A percentile compares a stretch with the other conserved stretches of the same genome.
Conservation (phyloP, 2,113 vertebrate genomes). For the Dicrurus megarhynchus region DNA sequence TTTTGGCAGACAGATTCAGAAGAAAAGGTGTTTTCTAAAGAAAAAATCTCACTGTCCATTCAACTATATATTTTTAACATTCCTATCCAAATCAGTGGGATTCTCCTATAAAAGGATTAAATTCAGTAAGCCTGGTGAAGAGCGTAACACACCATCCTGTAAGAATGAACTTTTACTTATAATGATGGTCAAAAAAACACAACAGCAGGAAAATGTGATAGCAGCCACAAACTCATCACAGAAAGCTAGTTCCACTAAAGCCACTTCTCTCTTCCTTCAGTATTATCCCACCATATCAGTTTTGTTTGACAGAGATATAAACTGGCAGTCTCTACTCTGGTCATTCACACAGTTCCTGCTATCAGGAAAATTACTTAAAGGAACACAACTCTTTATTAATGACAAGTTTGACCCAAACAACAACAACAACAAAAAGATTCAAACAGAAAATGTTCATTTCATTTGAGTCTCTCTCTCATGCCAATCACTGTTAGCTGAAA, state of each 20-base stretch:
- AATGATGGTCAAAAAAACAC: neutral
- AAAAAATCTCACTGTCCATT: neutral
- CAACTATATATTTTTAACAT: neutral
- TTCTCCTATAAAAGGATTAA: neutral
- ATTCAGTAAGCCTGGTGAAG: neutral
- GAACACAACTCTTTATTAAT: neutral
- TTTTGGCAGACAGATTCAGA: neutral
- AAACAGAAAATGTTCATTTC: neutral
- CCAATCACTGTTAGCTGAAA: neutral
- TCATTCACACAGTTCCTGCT: neutral
- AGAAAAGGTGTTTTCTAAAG: neutral
- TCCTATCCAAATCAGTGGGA: neutral
- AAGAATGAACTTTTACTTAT: neutral
- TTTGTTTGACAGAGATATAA: neutral
- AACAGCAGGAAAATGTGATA: neutral
- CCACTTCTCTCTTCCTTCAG: neutral
- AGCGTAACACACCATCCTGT: neutral
- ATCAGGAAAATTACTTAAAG: neutral
- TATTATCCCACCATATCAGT: fast-evolving
- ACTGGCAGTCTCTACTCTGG: neutral
- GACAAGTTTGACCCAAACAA: neutral
- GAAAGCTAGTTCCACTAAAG: neutral
- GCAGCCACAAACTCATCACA: neutral
- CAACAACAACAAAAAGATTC: neutral
- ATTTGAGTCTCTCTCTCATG: neutral